These are phyloP conservation scores for Spodoptera exigua DNA, from an alignment of 2,888 invertebrate species.

Conservation along the genomic window DNA sequence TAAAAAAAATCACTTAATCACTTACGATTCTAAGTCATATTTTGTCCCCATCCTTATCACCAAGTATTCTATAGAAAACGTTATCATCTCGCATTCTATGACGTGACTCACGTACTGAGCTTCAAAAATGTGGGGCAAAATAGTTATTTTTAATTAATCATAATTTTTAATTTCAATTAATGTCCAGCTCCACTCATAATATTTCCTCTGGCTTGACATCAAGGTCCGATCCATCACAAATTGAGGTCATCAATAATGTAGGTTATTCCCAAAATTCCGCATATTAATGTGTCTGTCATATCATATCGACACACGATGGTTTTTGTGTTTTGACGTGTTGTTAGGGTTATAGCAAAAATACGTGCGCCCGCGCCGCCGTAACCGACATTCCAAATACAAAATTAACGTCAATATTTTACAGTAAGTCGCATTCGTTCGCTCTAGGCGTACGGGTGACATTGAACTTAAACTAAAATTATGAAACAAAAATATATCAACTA, in stretches of 20 bases:
- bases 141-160: slow-evolving; percentile 29
- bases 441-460: slow-evolving; percentile 74
- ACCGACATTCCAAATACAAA: slow-evolving; percentile 52
- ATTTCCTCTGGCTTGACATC: slow-evolving; percentile 31
- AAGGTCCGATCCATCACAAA: slow-evolving; percentile 40
- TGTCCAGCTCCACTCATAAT: slow-evolving; percentile 17
- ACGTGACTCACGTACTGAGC: slow-evolving; percentile 2
- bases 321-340: slow-evolving; percentile 49
- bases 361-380: slow-evolving; percentile 37
- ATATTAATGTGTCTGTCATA: slow-evolving; percentile 44
- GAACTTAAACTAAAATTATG: slow-evolving; percentile 77
- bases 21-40: slow-evolving; percentile 1
- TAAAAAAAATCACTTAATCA: too few relatives aligned
- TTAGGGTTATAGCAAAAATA: slow-evolving; percentile 37
- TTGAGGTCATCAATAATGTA: slow-evolving; percentile 37
- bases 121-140: slow-evolving; percentile 26
- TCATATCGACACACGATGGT: slow-evolving; percentile 44
- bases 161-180: slow-evolving; percentile 34
- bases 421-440: slow-evolving; percentile 65
- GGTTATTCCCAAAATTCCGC: slow-evolving; percentile 22
- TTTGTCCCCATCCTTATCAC: slow-evolving; percentile 13
- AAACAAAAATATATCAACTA: slow-evolving; percentile 55
- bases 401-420: slow-evolving; percentile 54
- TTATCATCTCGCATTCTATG: slow-evolving; percentile 12
- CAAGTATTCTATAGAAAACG: neutral